Base-by-base conservation (phyloP, 1,140 invertebrate genomes). In the Drosophila micromelanica region DNA sequence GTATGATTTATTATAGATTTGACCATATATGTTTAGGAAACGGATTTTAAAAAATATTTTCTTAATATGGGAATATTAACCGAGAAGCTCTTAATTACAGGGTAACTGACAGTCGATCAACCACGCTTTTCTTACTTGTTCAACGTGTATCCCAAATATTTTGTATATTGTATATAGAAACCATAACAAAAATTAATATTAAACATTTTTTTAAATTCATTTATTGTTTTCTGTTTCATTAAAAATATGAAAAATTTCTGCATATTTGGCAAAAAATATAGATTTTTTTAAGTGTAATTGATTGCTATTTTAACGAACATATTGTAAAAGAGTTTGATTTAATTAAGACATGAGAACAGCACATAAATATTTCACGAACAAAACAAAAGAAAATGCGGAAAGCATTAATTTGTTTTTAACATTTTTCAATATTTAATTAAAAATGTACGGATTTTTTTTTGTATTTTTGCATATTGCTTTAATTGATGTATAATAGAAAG, bases 261-360 rank as follows among this genome's bases (percentile, higher is more conserved):
- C 43, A 68, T 65, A 65, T 55, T 64, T 64, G 12, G 45, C 20
- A 30, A 35, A 57, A 30, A 37, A 54, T 46, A 52, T 45, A 38
- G n/a, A n/a, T 72, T 49, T 56, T 37, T 35, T 13, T 17, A 17
- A 52, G 59, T 43, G 38, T 54, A 54, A 59, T 72, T 65, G 37
- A 65, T 65, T 65, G 62, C 30, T 37, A 30, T 57, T 65, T 72
- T 72, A 72, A 65, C 69, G 15, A 51, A 20, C 37, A 65, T 38
- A 72, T 72, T 72, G 62, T 67, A 59, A 72, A 67, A 38, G 17
- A 40, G 37, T 59, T 67, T 65, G 52, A 72, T 72, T 65, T 52
- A 72, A 72, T 72, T 52, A 59, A 37, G 51, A 51, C 35, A 27
- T 17, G 52, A 30, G 15, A 37, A 46, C 17, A n/a, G 30, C 40